Evolutionary conservation across 2,113 vertebrate genomes (phyloP).

Genomic region (Actenoides hombroni): DNA sequence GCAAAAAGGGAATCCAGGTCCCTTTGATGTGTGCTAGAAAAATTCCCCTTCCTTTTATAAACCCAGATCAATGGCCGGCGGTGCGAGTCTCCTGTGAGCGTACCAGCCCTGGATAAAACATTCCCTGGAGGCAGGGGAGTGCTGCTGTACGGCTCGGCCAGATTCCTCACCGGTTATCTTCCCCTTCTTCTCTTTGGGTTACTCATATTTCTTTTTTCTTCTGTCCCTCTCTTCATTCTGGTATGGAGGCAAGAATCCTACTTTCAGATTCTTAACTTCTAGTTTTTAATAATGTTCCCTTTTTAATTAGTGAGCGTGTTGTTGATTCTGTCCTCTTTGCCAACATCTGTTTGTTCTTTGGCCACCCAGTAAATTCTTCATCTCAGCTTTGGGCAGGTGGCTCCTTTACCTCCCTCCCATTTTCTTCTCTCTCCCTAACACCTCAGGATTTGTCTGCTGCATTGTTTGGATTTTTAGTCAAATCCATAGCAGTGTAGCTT

Average conservation of each 20-base stretch:
- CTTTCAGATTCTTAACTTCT: not conserved
- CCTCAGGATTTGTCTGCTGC: not conserved
- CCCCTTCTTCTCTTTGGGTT: not conserved
- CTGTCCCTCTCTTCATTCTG: not conserved
- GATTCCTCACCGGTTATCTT: not conserved
- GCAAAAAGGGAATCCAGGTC: slow-evolving; percentile 65
- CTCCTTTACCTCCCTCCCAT: not conserved
- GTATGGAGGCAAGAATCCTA: not conserved
- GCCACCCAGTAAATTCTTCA: not conserved
- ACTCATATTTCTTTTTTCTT: not conserved
- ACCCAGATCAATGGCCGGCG: slow-evolving; percentile 56
- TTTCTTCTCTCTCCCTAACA: not conserved
- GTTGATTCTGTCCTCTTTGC: not conserved
- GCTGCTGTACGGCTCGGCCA: not conserved
- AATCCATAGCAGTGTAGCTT: not conserved
- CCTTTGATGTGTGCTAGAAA: slow-evolving; percentile 76
- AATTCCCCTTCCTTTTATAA: slow-evolving; percentile 70
- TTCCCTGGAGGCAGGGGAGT: slow-evolving; percentile 23
- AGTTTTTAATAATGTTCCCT: not conserved
- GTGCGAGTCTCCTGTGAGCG: slow-evolving; percentile 37
- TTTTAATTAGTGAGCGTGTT: not conserved
- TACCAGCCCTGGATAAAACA: slow-evolving; percentile 52
- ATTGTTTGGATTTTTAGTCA: not conserved
- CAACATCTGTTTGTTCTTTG: not conserved
- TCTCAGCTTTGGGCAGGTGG: not conserved